These are phyloP conservation scores for Crotalus helleri DNA, from an alignment of 2,113 vertebrate genomes.

Conservation along the genomic window DNA sequence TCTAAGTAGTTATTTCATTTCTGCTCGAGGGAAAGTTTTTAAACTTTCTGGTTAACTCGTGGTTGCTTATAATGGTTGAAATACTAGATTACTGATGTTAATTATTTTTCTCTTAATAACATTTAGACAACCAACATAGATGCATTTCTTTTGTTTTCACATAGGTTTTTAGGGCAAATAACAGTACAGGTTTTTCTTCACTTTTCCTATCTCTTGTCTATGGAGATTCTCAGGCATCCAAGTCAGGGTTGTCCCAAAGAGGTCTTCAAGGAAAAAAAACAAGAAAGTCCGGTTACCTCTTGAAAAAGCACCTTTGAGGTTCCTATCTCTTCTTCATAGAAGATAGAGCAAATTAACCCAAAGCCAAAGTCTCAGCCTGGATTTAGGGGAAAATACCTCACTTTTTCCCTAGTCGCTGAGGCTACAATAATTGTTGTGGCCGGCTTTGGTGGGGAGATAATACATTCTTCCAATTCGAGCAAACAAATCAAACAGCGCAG, in stretches of 20 bases:
- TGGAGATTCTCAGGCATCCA: background rate
- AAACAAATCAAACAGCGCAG: background rate
- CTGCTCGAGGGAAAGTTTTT: background rate
- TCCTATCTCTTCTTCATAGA: background rate
- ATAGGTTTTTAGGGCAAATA: background rate
- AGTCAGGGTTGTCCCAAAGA: background rate
- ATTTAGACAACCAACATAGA: background rate
- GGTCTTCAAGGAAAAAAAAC: background rate
- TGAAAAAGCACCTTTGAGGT: background rate
- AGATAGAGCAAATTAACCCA: background rate
- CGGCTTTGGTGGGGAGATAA: background rate
- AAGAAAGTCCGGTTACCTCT: background rate
- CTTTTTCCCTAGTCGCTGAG: background rate
- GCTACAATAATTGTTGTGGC: background rate
- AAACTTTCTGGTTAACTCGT: background rate
- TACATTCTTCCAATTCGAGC: background rate
- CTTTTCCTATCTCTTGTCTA: background rate
- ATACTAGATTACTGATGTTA: background rate
- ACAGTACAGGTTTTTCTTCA: background rate
- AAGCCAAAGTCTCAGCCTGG: background rate
- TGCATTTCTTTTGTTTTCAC: background rate
- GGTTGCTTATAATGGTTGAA: background rate
- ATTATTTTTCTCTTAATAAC: background rate
- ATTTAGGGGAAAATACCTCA: background rate
- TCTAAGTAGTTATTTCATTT: background rate